These are phyloP conservation scores for Oxyruncus cristatus DNA, from an alignment of 2,113 vertebrate genomes.

Conservation along the genomic window DNA sequence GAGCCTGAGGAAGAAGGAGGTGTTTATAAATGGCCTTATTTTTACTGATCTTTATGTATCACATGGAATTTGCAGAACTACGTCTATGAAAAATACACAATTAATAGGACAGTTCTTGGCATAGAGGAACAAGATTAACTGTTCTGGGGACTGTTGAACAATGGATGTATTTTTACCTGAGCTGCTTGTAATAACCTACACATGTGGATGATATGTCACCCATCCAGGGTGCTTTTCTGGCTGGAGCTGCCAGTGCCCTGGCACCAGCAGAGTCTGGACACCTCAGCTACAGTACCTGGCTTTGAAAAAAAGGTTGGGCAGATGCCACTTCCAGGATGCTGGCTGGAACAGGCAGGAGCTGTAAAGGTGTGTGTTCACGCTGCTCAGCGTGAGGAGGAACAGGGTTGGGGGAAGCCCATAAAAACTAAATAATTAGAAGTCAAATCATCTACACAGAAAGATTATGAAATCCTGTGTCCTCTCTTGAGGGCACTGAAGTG, in stretches of 20 bases:
- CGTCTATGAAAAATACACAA: not conserved
- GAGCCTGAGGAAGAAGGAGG: not conserved
- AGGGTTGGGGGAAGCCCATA: not conserved
- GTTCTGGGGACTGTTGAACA: not conserved
- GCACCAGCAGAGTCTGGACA: accelerated
- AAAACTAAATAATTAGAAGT: not conserved
- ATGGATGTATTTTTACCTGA: not conserved
- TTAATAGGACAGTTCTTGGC: not conserved
- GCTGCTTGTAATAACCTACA: not conserved
- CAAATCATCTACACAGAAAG: not conserved
- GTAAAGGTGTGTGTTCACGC: not conserved
- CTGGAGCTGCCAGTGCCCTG: accelerated
- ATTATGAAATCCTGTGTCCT: not conserved
- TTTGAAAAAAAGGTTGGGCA: not conserved
- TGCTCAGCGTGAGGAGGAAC: not conserved
- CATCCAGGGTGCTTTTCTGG: not conserved
- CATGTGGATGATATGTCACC: not conserved
- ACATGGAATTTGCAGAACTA: not conserved
- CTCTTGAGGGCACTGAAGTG: not conserved
- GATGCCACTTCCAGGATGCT: not conserved
- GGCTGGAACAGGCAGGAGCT: not conserved
- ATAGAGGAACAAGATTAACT: not conserved
- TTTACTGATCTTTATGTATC: not conserved
- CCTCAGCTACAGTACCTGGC: accelerated
- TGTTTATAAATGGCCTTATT: not conserved